These are phyloP conservation scores for Charanyca ferruginea DNA, from an alignment of 2,888 invertebrate genomes.

Conservation along the genomic window DNA sequence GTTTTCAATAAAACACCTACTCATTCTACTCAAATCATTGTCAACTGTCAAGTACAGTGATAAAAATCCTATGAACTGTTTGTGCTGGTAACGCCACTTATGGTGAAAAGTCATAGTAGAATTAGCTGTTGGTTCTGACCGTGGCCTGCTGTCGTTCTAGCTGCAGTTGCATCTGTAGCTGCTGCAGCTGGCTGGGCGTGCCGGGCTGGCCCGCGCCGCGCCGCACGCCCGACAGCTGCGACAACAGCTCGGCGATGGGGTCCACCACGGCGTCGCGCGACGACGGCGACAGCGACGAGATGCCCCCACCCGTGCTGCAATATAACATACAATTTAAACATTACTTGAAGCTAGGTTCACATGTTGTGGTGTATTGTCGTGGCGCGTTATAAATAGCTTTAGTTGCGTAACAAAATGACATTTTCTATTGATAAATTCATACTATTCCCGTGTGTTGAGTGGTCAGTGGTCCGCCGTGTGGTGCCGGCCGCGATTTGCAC, in stretches of 20 bases:
- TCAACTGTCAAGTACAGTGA: too few species aligned
- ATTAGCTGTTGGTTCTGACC: constrained; percentile 72
- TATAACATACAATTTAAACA: constrained; percentile 56
- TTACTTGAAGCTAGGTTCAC: background rate
- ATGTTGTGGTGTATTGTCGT: too few species aligned
- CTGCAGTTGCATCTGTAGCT: constrained; percentile 98
- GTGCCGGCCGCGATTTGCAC: too few species aligned
- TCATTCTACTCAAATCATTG: too few species aligned
- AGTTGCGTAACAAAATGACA: too few species aligned
- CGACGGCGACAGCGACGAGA: constrained; percentile 96
- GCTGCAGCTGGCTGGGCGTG: constrained; percentile 96
- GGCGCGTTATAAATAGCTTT: too few species aligned
- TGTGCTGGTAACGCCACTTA: too few species aligned
- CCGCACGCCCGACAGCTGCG: constrained; percentile 98
- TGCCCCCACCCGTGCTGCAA: constrained; percentile 95
- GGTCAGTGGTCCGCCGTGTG: too few species aligned
- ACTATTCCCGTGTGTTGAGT: too few species aligned
- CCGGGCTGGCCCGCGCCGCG: constrained; percentile 91
- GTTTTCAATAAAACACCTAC: too few species aligned
- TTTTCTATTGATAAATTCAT: too few species aligned
- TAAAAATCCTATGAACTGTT: too few species aligned
- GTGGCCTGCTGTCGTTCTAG: constrained; percentile 97
- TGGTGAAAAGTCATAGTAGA: background rate
- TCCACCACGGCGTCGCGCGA: constrained; percentile 98
- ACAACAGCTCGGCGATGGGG: constrained; percentile 98